Percentiles rank a stretch among this genome's conserved stretches.
phyloP scores from a whole-genome alignment of 2,113 vertebrate genomes.

The Heterotilapia buettikoferi region DNA sequence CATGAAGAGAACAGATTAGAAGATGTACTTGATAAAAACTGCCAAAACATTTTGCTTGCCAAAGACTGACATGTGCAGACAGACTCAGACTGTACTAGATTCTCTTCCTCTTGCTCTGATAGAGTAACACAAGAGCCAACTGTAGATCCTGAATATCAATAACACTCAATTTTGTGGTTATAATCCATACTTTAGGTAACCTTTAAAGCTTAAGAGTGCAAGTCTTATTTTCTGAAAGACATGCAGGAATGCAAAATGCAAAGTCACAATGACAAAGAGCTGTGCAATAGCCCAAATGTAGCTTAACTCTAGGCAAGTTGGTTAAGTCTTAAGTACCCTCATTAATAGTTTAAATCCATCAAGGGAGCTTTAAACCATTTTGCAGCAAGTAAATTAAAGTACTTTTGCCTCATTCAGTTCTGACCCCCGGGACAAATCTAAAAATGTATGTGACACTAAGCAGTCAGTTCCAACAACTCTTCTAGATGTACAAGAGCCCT shows the following conservation, averaged over 20 bases:
- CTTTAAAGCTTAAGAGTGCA: background rate
- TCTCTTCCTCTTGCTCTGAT: background rate
- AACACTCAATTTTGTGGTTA: background rate
- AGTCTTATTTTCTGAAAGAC: background rate
- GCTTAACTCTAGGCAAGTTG: constrained; percentile 13
- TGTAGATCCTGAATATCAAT: background rate
- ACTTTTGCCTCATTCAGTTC: background rate
- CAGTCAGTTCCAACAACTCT: background rate
- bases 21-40: constrained; percentile 27
- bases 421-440: background rate
- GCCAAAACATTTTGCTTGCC: constrained; percentile 5
- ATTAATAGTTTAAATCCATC: constrained; percentile 14
- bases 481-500: background rate
- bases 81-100: background rate
- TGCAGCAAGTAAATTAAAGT: background rate
- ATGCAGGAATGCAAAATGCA: constrained; percentile 13
- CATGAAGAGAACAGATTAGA: background rate
- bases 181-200: background rate
- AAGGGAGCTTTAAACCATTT: constrained; percentile 9
- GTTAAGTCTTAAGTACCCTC: constrained; percentile 14
- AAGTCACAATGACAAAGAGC: constrained; percentile 24
- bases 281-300: background rate
- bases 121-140: background rate
- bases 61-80: constrained; percentile 14
- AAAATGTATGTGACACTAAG: background rate